phyloP scores from a whole-genome alignment of 2,888 invertebrate species.

The Drosophila recens region DNA sequence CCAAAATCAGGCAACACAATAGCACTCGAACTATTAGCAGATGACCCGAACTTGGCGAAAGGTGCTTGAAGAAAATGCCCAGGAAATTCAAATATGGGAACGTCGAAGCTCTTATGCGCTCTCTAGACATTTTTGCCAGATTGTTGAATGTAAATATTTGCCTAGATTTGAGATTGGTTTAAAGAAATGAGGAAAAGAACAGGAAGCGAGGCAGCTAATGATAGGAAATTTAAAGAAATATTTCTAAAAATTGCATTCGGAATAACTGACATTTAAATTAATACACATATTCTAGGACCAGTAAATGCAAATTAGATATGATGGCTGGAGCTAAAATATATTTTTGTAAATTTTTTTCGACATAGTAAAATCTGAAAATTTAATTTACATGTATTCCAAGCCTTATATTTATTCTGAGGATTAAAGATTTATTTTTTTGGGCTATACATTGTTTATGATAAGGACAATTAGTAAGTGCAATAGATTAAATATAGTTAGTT shows the following conservation, averaged over 20 bases:
- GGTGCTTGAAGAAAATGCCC: constrained; percentile 44
- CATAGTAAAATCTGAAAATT: no score
- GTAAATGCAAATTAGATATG: background rate
- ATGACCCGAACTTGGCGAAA: constrained; percentile 62
- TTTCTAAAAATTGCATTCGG: background rate
- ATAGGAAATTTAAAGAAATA: background rate
- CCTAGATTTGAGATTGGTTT: background rate
- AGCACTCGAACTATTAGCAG: constrained; percentile 6
- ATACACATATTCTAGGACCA: background rate
- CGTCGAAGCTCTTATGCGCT: constrained; percentile 31
- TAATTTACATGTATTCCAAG: no score
- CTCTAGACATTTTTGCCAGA: background rate
- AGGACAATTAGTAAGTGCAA: no score
- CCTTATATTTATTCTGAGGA: no score
- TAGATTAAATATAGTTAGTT: no score
- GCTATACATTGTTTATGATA: no score
- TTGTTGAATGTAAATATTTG: constrained; percentile 8
- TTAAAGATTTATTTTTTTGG: no score
- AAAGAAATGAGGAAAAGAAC: background rate
- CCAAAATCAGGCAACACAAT: constrained; percentile 45
- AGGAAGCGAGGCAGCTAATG: background rate
- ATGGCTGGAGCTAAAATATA: background rate
- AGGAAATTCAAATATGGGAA: constrained; percentile 2
- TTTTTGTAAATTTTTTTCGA: no score
- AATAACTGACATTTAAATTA: background rate